Percentiles rank a stretch among this genome's conserved stretches.
Evolutionary conservation across 1,140 invertebrate genomes (phyloP).

Genomic region (Drosophila rufa): DNA sequence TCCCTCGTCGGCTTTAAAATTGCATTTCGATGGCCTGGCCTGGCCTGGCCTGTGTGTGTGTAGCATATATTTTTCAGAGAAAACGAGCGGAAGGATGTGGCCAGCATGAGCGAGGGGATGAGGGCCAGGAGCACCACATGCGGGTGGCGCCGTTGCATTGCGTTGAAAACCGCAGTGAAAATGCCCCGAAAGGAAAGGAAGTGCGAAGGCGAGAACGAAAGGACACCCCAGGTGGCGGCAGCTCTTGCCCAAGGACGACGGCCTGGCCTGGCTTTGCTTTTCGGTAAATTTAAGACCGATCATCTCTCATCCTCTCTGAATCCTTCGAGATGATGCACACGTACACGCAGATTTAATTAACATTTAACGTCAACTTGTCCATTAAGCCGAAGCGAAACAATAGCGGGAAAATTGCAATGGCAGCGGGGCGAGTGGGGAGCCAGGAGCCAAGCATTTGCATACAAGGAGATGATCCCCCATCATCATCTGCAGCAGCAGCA

Average conservation of each 20-base stretch:
- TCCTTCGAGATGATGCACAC: neutral
- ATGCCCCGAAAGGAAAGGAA: slow-evolving; percentile 62
- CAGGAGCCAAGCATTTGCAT: slow-evolving; percentile 31
- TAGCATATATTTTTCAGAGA: slow-evolving; percentile 29
- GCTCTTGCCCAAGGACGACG: neutral
- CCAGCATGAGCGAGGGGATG: too few relatives aligned
- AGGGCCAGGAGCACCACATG: slow-evolving; percentile 46
- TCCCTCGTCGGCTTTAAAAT: slow-evolving; percentile 46
- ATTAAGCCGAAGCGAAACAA: slow-evolving; percentile 39
- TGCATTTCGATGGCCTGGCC: slow-evolving; percentile 67
- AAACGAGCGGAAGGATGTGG: slow-evolving; percentile 16
- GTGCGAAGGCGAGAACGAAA: slow-evolving; percentile 43
- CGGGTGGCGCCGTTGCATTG: slow-evolving; percentile 27
- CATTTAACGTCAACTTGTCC: slow-evolving; percentile 40
- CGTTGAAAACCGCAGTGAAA: slow-evolving; percentile 69
- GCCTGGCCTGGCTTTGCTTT: neutral
- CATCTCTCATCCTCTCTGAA: neutral
- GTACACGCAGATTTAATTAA: slow-evolving; percentile 44
- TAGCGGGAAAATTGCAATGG: slow-evolving; percentile 5
- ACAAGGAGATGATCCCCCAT: slow-evolving; percentile 9
- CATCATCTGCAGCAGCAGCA: neutral
- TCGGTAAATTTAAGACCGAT: slow-evolving; percentile 20
- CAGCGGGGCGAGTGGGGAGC: neutral
- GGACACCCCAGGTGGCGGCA: slow-evolving; percentile 27
- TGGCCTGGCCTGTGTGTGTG: neutral